Base-by-base conservation (phyloP, 2,797 vertebrate species). In the Falco naumanni region DNA sequence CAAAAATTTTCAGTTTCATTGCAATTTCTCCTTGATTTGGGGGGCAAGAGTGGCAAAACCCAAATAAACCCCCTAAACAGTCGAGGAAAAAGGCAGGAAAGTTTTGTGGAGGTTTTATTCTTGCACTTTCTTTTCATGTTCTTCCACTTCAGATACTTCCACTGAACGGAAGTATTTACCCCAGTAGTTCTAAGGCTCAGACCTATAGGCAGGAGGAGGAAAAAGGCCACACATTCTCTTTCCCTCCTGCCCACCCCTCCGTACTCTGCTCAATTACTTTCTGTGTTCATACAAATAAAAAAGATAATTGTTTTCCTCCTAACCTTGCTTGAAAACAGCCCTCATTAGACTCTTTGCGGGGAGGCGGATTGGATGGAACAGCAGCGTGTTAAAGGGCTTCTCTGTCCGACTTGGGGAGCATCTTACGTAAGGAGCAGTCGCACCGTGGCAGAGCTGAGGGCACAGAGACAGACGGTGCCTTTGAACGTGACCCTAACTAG, bases 291-390 rank as follows among this genome's bases (percentile, higher is more conserved):
- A 47, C n/a, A 75, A 66, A 93, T 70, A 89, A 83, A 93, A 90
- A 78, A 92, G 74, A 8, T 31, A 59, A 83, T 94, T 97, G 66
- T 92, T 97, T 95, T 81, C 77, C 66, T 94, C 87, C 54, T 84
- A 76, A 82, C 61, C 72, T 79, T 84, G 29, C 61, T 92, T n/a
- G 47, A 84, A 96, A 97, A 65, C 61, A 93, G 39, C 18, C 79
- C 87, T 96, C 64, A 94, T 93, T 97, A 96, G 96, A 34, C 20
- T 74, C 54, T 43, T 19, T 75, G 75, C 20, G 76, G 70, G 39
- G 54, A 85, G 57, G 41, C 69, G 63, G 80, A 3, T 47, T 91
- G 86, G 72, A 29, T 56, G 51, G 76, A 56, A 91, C 86, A 47
- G 39, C 57, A 74, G 48, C 8, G 3, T 12, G 1, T 89, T 56